These are phyloP conservation scores for Drosophila flavopinicola DNA, from an alignment of 2,888 invertebrate genomes.

Conservation along the genomic window DNA sequence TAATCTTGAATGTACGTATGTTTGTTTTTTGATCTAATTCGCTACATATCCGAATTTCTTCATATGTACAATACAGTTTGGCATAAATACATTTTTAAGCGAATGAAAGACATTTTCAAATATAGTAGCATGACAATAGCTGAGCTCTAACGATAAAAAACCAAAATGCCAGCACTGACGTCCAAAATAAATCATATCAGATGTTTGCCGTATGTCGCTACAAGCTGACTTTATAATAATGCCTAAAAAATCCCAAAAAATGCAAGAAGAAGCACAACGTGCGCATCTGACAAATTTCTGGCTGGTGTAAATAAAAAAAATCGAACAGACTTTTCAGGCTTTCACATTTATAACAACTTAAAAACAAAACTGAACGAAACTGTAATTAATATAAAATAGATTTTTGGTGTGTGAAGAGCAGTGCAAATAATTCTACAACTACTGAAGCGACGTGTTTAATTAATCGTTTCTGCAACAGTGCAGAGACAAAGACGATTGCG, in stretches of 20 bases:
- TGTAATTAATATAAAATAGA: slow-evolving; percentile 1
- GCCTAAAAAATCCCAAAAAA: slow-evolving; percentile 54
- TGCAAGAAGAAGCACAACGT: slow-evolving; percentile 58
- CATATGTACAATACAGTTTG: no score
- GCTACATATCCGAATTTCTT: no score
- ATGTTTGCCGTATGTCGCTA: slow-evolving; percentile 39
- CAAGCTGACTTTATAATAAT: slow-evolving; percentile 41
- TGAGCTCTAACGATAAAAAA: neutral
- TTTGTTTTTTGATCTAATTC: no score
- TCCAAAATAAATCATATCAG: slow-evolving; percentile 32
- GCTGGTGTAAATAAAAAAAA: slow-evolving; percentile 60
- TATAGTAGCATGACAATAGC: neutral
- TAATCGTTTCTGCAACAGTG: slow-evolving; percentile 42
- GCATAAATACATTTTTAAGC: neutral
- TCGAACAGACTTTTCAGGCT: slow-evolving; percentile 43
- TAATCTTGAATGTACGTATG: neutral
- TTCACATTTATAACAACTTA: slow-evolving; percentile 26
- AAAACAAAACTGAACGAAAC: slow-evolving; percentile 8
- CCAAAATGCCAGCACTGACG: slow-evolving; percentile 18
- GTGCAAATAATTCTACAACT: slow-evolving; percentile 9
- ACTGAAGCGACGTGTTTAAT: slow-evolving; percentile 12
- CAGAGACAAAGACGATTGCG: slow-evolving; percentile 32
- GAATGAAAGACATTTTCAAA: neutral
- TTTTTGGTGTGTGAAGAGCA: slow-evolving; percentile 2
- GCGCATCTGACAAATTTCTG: slow-evolving; percentile 60